Base-by-base conservation (phyloP, 2,888 invertebrate species). In the Eucera pruinosa region DNA sequence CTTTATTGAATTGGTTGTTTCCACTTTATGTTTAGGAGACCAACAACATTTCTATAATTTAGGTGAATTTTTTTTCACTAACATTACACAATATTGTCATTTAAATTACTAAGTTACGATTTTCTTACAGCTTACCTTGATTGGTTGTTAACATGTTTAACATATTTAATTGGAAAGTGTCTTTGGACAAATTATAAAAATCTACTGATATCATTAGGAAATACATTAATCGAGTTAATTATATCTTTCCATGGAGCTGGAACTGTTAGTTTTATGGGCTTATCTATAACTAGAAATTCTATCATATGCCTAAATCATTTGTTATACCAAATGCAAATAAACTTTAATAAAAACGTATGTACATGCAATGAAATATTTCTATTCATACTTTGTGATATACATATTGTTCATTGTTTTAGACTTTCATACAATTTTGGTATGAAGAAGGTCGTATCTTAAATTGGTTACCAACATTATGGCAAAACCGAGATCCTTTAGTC, bases 41-140 rank as follows among this genome's bases (percentile, higher is more conserved):
- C 92, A 93, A 11, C 93, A 94, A 85, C 93, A 94, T 87, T 94
- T 94, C 89, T 94, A 94, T 81, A 94, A 94, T 89, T 89, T 94
- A 74, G 93, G 94, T 94, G 88, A 89, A 84, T 48, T 30, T 55
- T 7, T 5, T 41, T 62, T 27, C 11, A 25, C 20, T 2, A 6
- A 36, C 11, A 15, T 62, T 48, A 18, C 13, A 58, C 2, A 39
- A 39, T 20, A 5, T 47, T 4, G n/a, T 52, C 9, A 6, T 36
- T 30, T n/a, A 20, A 25, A 25, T 61, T 23, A 48, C 11, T 41
- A 52, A 47, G 30, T 43, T 30, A 6, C 1, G 7, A 50, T 27
- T 23, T 55, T 55, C 66, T 90, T 90, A 43, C 78, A 94, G 94
- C 94, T 9, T 93, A 94, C 85, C 90, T 94, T 72, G 94, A 94